Evolutionary conservation across 2,113 vertebrate species (phyloP).

Genomic region (Thunnus maccoyii): DNA sequence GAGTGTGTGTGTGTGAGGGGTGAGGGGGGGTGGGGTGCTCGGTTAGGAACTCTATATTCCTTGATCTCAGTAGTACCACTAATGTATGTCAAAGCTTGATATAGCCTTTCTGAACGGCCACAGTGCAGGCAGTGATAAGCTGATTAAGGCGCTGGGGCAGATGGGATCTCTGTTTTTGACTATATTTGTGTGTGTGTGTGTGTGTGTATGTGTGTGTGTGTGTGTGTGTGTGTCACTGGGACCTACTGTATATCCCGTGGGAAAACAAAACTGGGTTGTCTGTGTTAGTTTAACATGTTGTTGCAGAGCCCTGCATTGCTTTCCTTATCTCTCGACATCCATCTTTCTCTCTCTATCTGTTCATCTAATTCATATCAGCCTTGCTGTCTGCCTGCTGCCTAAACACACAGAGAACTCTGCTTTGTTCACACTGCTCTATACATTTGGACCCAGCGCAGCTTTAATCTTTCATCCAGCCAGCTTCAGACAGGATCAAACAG

Average conservation of each 20-base stretch:
- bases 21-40: background rate
- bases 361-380: conserved; percentile 42
- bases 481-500: conserved; percentile 21
- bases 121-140: conserved; percentile 71
- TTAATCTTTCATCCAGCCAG: conserved; percentile 30
- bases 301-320: conserved; percentile 28
- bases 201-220: conserved; percentile 37
- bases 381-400: conserved; percentile 7
- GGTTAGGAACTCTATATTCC: conserved; percentile 1
- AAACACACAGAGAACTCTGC: conserved; percentile 1
- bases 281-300: conserved; percentile 68
- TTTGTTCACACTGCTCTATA: conserved; percentile 36
- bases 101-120: conserved; percentile 44
- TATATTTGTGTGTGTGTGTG: conserved; percentile 40
- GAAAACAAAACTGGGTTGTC: conserved; percentile 76
- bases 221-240: conserved; percentile 38
- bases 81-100: conserved; percentile 74
- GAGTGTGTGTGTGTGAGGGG: conserved; percentile 5
- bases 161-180: conserved; percentile 74
- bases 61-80: conserved; percentile 39
- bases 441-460: conserved; percentile 2
- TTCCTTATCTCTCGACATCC: conserved; percentile 39
- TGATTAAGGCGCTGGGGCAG: conserved; percentile 75
- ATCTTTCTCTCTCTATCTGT: conserved; percentile 51
- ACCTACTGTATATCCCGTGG: conserved; percentile 57